phyloP scores from a whole-genome alignment of 2,888 invertebrate species.

The Phorcus lineatus region DNA sequence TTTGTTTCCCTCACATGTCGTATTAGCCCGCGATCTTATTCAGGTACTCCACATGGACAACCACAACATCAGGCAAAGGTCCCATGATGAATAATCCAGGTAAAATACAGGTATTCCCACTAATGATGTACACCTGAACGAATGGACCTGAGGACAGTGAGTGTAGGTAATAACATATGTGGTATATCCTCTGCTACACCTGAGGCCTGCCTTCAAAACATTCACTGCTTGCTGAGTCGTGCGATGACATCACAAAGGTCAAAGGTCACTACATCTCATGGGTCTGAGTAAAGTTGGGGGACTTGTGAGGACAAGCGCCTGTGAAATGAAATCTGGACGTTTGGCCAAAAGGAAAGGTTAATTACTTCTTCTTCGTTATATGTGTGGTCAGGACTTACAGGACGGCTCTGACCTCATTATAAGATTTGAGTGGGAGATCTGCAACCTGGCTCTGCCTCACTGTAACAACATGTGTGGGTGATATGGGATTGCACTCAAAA shows the following conservation, averaged over 20 bases:
- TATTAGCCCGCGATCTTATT: not conserved
- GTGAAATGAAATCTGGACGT: not conserved
- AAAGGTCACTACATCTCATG: not conserved
- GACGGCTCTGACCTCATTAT: not conserved
- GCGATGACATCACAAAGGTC: slow-evolving; percentile 26
- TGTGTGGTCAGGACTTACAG: not conserved
- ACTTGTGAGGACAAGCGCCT: not conserved
- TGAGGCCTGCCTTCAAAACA: not conserved
- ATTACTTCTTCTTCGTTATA: not conserved
- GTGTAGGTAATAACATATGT: not conserved
- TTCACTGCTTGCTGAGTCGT: slow-evolving; percentile 9
- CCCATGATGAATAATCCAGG: slow-evolving; percentile 1
- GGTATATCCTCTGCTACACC: not conserved
- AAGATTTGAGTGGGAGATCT: not conserved
- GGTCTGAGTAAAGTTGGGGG: not conserved
- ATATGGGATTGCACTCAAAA: too few relatives aligned
- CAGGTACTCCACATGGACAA: not conserved
- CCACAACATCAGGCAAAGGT: not conserved
- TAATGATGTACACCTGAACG: too few relatives aligned
- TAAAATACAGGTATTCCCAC: too few relatives aligned
- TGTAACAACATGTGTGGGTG: too few relatives aligned
- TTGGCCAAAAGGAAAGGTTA: not conserved
- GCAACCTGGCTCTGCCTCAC: too few relatives aligned
- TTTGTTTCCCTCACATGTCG: not conserved
- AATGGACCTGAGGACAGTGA: not conserved